A percentile compares a stretch with the other conserved stretches of the same genome.
phyloP scores from a whole-genome alignment of 2,888 invertebrate genomes.

The Standfussiana lucernea region DNA sequence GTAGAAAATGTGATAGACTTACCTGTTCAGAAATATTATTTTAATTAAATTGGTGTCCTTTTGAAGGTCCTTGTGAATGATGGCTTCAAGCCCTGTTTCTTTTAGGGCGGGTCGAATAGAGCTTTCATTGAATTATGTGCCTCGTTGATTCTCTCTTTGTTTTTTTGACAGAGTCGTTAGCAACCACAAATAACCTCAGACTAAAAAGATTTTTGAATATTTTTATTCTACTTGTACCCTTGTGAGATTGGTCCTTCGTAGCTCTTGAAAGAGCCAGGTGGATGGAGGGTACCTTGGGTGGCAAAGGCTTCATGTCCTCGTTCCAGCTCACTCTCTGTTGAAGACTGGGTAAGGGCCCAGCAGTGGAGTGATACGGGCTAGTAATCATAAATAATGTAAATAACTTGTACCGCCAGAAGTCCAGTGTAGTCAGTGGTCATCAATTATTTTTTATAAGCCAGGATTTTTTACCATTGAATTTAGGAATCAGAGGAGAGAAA shows the following conservation, averaged over 20 bases:
- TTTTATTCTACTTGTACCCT: not conserved
- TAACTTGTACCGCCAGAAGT: not conserved
- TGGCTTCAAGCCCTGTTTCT: constrained; percentile 20
- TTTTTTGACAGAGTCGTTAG: not conserved
- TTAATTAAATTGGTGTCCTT: constrained; percentile 46
- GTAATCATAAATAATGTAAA: not conserved
- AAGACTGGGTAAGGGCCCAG: not conserved
- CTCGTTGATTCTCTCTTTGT: not conserved
- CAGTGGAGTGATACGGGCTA: not conserved
- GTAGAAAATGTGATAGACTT: constrained; percentile 16
- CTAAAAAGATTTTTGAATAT: not conserved
- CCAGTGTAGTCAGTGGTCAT: not conserved
- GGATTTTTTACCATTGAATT: not conserved
- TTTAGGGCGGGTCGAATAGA: not conserved
- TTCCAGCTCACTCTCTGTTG: not conserved
- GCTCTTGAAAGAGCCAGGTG: not conserved
- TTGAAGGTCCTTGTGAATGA: not conserved
- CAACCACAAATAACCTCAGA: not conserved
- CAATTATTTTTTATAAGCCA: not conserved
- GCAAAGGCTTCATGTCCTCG: not conserved
- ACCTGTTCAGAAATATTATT: constrained; percentile 38
- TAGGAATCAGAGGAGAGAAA: not conserved
- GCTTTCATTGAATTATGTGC: not conserved
- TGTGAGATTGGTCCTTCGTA: not conserved
- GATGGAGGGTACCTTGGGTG: not conserved